A percentile compares a stretch with the other conserved stretches of the same genome.
Conservation (phyloP, 37 sponge, comb jelly and placozoan species). For the Oscarella lobularis region DNA sequence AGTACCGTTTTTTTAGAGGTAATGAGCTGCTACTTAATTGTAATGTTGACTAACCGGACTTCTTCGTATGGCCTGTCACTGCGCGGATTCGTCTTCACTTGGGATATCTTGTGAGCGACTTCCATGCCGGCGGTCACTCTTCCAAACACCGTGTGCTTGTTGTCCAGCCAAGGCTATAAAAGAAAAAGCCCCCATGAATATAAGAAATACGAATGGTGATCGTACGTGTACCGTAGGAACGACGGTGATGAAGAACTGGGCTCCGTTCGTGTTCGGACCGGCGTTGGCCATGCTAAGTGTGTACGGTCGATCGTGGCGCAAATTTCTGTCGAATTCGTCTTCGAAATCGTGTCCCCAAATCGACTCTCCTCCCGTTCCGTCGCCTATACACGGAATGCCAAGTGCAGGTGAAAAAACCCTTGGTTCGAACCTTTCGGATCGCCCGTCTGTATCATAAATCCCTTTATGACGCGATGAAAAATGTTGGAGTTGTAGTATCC, state of each 20-base stretch:
- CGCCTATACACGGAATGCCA: conserved; percentile 41
- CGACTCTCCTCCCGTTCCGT: conserved; percentile 89
- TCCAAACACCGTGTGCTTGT: conserved; percentile 97
- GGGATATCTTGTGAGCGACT: conserved; percentile 74
- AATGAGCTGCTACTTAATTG: conserved; percentile 49
- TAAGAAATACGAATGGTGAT: not conserved
- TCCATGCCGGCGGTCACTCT: conserved; percentile 88
- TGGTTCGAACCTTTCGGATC: conserved; percentile 69
- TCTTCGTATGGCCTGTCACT: conserved; percentile 87
- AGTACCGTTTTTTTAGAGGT: too few relatives aligned
- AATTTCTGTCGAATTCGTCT: conserved; percentile 82
- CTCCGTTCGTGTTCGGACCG: conserved; percentile 93
- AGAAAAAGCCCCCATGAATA: not conserved
- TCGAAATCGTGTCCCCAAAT: conserved; percentile 97
- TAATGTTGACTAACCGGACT: conserved; percentile 82
- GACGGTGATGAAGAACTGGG: conserved; percentile 95
- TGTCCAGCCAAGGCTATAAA: conserved; percentile 86
- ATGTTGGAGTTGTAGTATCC: conserved; percentile 88
- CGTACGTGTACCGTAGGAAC: conserved; percentile 55
- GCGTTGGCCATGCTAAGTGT: conserved; percentile 95
- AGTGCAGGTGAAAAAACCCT: too few relatives aligned
- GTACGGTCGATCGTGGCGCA: conserved; percentile 88
- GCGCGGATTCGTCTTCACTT: conserved; percentile 68
- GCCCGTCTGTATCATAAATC: conserved; percentile 97
- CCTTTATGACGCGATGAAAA: conserved; percentile 89